Evolutionary conservation across 2,888 invertebrate genomes (phyloP), one percentile per base, ranked within the genome.

Genomic region (Orthosia gracilis): DNA sequence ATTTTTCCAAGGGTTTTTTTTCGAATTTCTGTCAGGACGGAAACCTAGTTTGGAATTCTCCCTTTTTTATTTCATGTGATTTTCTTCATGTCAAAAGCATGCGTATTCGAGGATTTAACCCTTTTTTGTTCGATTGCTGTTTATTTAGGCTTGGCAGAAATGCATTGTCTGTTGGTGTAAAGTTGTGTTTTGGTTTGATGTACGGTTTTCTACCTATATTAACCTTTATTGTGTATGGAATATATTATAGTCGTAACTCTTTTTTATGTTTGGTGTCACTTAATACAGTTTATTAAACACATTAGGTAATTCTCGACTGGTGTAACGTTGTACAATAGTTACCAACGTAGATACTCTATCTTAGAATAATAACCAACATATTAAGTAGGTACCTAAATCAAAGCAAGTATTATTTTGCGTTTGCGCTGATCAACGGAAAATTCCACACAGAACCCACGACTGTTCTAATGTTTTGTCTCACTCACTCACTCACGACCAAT

Each of bases 1-100:
- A 89, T 86, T 91, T 93, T 92, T 91, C 89, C 55, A 84, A 87
- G 80, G 85, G 82, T 87, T 90, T 90, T 92, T 92, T 92, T 91
- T 86, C 78, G 85, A 85, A 87, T 88, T 91, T 89, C 82, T 85
- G 86, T 84, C 85, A 80, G 87, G 76, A 83, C 78, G 81, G 84
- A 88, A 91, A 89, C 84, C 85, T 87, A 82, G 89, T 90, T 89
- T 83, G 54, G 26, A 57, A 66, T 64, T 57, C 54, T 26, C 26
- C 3, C 13, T 66, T 82, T 83, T 73, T 84, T 69, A 54, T 63
- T 76, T 76, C 31, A 73, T 59, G 49, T 71, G n/a, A 65, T 81
- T 71, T 73, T 70, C 76, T 73, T 71, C 69, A 50, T 58, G 57
- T 61, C 67, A 45, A 58, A 70, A 70, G 57, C 63, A 61, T 78